phyloP scores from a whole-genome alignment of 2,888 invertebrate species.

The Caenorhabditis virilis region DNA sequence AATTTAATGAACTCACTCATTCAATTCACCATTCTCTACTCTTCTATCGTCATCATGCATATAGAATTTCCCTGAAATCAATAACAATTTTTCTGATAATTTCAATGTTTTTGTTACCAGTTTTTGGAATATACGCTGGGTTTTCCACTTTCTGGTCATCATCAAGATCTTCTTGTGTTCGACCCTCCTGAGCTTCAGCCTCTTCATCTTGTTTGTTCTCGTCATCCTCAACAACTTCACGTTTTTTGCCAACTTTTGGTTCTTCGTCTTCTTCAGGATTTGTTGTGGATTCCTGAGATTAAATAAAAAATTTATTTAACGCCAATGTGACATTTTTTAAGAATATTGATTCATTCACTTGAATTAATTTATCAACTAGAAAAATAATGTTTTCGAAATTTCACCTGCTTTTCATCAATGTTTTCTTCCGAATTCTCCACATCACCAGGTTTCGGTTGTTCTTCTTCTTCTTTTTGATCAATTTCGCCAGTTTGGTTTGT shows the following conservation, averaged over 20 bases:
- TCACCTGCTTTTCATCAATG: too few species aligned
- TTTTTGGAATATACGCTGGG: conserved; percentile 40
- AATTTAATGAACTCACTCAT: too few species aligned
- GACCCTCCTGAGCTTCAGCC: neutral
- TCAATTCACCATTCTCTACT: conserved; percentile 7
- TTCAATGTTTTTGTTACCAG: neutral
- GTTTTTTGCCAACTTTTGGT: neutral
- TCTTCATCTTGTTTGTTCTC: neutral
- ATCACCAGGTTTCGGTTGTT: conserved; percentile 1
- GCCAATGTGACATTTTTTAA: too few species aligned
- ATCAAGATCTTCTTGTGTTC: conserved; percentile 9
- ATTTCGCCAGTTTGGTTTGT: conserved; percentile 3
- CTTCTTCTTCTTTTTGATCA: conserved; percentile 5
- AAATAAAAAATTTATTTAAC: too few species aligned
- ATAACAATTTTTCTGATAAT: neutral
- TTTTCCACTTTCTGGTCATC: conserved; percentile 40
- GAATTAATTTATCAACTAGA: too few species aligned
- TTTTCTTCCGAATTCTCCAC: too few species aligned
- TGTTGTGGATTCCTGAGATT: too few species aligned
- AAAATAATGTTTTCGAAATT: too few species aligned
- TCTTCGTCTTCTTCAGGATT: neutral
- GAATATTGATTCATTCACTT: too few species aligned
- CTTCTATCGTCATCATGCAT: conserved; percentile 40
- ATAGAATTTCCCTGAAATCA: conserved; percentile 19
- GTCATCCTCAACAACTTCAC: neutral